A percentile compares a stretch with the other conserved stretches of the same genome.
Conservation (phyloP, 2,888 invertebrate species). For the Fragum sueziense region DNA sequence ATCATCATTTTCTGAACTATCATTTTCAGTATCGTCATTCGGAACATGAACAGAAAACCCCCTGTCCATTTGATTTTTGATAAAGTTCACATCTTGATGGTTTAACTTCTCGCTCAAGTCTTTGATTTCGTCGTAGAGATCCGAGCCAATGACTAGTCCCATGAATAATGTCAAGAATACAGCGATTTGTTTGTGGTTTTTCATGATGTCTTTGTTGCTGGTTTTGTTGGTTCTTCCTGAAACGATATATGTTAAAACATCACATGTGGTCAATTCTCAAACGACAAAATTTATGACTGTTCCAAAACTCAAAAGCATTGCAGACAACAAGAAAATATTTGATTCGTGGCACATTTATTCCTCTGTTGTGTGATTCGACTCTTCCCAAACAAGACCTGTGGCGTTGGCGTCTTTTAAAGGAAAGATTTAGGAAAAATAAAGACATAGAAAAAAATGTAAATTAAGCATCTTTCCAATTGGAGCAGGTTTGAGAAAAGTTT, state of each 20-base stretch:
- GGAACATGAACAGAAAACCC: background rate
- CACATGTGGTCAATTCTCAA: too few relatives aligned
- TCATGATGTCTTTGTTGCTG: background rate
- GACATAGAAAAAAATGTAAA: too few relatives aligned
- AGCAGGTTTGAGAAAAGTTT: too few relatives aligned
- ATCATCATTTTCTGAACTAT: background rate
- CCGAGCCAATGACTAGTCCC: background rate
- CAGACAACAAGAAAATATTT: too few relatives aligned
- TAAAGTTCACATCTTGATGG: background rate
- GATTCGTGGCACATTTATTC: too few relatives aligned
- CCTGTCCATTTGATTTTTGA: background rate
- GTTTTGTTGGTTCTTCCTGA: background rate
- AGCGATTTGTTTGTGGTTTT: background rate
- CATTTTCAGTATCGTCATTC: background rate
- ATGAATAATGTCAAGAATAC: background rate
- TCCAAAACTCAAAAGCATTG: too few relatives aligned
- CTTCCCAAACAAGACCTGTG: too few relatives aligned
- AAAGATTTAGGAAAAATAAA: too few relatives aligned
- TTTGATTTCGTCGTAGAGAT: constrained; percentile 7
- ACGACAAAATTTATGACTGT: too few relatives aligned
- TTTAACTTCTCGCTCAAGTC: background rate
- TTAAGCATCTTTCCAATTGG: too few relatives aligned
- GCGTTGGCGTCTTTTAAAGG: too few relatives aligned
- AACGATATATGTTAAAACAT: background rate
- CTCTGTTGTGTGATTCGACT: too few relatives aligned